Conservation (phyloP, 2,888 invertebrate species). For the Erebia aethiops region DNA sequence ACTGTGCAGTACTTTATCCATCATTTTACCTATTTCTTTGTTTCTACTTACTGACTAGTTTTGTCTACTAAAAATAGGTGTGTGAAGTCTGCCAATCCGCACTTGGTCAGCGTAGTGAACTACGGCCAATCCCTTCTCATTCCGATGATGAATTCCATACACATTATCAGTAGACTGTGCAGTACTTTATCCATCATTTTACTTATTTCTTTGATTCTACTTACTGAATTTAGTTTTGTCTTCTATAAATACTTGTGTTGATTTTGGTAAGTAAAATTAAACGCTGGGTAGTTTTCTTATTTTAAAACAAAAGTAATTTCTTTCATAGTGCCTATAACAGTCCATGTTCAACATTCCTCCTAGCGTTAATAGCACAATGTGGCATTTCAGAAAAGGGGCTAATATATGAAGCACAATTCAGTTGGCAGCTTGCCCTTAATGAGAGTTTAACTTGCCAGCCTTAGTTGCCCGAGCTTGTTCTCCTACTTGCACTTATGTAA, state of each 20-base stretch:
- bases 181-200: too few species aligned
- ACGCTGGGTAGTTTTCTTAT: neutral
- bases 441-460: slow-evolving; percentile 78
- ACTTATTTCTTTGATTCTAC: too few species aligned
- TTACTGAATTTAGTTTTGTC: too few species aligned
- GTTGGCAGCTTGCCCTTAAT: slow-evolving; percentile 66
- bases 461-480: slow-evolving; percentile 57
- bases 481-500: slow-evolving; percentile 37
- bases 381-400: slow-evolving; percentile 80
- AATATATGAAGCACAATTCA: slow-evolving; percentile 76
- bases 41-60: too few species aligned
- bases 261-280: neutral
- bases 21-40: too few species aligned
- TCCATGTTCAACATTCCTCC: slow-evolving; percentile 1
- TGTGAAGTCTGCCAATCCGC: neutral
- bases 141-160: too few species aligned
- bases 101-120: too few species aligned
- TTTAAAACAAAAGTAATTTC: neutral
- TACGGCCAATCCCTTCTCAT: too few species aligned
- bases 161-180: too few species aligned
- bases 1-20: too few species aligned
- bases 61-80: neutral
- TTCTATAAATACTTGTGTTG: neutral
- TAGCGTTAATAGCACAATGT: slow-evolving; percentile 46
- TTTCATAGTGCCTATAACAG: neutral